A percentile compares a stretch with the other conserved stretches of the same genome.
phyloP scores from a whole-genome alignment of 1,140 invertebrate genomes.

The Olivierus martensii region DNA sequence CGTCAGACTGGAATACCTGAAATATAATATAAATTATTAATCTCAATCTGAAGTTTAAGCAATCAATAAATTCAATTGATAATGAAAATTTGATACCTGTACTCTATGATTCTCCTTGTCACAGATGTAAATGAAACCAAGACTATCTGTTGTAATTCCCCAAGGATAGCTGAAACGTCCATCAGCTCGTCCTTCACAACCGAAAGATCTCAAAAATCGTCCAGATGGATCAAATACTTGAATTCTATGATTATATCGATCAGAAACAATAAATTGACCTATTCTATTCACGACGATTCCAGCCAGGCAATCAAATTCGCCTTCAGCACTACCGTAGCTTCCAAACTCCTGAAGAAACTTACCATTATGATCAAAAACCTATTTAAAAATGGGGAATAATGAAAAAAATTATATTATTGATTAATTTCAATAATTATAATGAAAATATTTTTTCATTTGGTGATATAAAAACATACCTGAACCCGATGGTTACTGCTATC shows the following conservation, averaged over 20 bases:
- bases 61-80: no score
- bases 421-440: background rate
- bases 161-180: constrained; percentile 91
- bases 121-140: constrained; percentile 97
- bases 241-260: constrained; percentile 88
- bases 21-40: no score
- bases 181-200: constrained; percentile 65
- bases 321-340: constrained; percentile 78
- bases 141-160: constrained; percentile 92
- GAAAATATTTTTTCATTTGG: background rate
- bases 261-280: constrained; percentile 88
- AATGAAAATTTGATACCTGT: constrained; percentile 16
- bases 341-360: constrained; percentile 87
- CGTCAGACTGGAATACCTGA: constrained; percentile 94
- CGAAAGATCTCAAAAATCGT: constrained; percentile 76
- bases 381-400: background rate
- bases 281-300: constrained; percentile 89
- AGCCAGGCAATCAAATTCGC: constrained; percentile 91
- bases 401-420: background rate
- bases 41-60: no score
- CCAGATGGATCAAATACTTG: constrained; percentile 87
- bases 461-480: constrained; percentile 31
- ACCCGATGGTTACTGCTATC: constrained; percentile 91
- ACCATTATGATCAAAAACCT: constrained; percentile 68
- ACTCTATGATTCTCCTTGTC: constrained; percentile 97